phyloP scores from a whole-genome alignment of 2,888 invertebrate species.

The Drosophila quinaria region DNA sequence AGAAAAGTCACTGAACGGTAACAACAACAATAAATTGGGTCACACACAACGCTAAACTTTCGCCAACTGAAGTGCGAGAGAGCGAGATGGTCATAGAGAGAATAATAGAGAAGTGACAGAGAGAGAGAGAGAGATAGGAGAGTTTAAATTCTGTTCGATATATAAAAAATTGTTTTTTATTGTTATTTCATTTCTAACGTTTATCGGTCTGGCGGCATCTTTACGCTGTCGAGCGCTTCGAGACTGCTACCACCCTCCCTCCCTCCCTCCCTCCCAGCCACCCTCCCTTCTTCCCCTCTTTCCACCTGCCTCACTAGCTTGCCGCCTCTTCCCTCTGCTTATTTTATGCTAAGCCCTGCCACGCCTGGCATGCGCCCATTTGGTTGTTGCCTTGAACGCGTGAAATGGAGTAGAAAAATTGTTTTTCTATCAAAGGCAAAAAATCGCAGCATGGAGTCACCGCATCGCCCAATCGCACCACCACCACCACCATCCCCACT shows the following conservation, averaged over 20 bases:
- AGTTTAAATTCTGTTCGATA: slow-evolving; percentile 41
- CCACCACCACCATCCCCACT: neutral
- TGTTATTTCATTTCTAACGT: slow-evolving; percentile 76
- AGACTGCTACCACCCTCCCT: slow-evolving; percentile 23
- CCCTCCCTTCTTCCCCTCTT: neutral
- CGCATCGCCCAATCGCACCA: neutral
- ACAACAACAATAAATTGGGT: slow-evolving; percentile 47
- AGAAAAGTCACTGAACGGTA: slow-evolving; percentile 49
- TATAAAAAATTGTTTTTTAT: slow-evolving; percentile 69
- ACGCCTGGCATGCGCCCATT: slow-evolving; percentile 26
- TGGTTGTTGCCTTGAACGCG: slow-evolving; percentile 72
- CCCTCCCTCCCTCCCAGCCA: neutral
- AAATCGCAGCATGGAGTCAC: slow-evolving; percentile 58
- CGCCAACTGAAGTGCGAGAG: slow-evolving; percentile 27
- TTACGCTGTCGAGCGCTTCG: slow-evolving; percentile 65
- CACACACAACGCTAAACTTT: slow-evolving; percentile 53
- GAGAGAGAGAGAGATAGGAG: neutral
- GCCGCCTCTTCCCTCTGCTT: neutral
- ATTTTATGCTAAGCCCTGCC: slow-evolving; percentile 35
- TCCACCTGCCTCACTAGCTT: neutral
- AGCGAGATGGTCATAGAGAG: neutral
- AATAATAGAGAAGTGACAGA: neutral
- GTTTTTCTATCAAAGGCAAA: slow-evolving; percentile 79
- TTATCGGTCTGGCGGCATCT: slow-evolving; percentile 77
- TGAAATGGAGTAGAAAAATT: slow-evolving; percentile 83